These are phyloP conservation scores for Lagopus muta DNA, from an alignment of 2,113 vertebrate species.

Conservation along the genomic window DNA sequence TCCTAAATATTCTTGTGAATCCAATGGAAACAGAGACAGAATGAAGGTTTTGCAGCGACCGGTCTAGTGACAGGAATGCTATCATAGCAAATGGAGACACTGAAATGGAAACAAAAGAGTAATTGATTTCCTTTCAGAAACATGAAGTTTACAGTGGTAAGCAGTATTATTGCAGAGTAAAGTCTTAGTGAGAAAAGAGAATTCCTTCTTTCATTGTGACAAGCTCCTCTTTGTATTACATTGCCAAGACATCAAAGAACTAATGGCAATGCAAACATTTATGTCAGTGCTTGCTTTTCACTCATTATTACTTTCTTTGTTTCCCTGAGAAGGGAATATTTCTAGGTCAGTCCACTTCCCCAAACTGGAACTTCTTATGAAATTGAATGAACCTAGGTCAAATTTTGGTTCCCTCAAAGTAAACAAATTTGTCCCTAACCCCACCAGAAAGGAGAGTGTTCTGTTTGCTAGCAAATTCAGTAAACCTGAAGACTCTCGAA, in stretches of 20 bases:
- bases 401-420: neutral
- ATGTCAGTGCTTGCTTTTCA: neutral
- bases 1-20: slow-evolving; percentile 94
- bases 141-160: neutral
- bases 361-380: neutral
- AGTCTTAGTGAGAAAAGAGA: neutral
- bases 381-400: neutral
- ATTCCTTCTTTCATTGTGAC: neutral
- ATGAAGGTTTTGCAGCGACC: slow-evolving; percentile 84
- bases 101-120: slow-evolving; percentile 75
- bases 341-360: neutral
- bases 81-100: slow-evolving; percentile 95
- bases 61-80: slow-evolving; percentile 92
- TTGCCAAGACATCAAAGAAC: neutral
- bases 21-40: slow-evolving; percentile 89
- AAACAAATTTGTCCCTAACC: neutral
- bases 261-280: neutral
- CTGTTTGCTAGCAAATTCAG: neutral
- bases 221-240: neutral
- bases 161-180: slow-evolving; percentile 20
- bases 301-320: neutral
- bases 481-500: neutral
- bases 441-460: neutral
- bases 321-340: neutral
- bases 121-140: neutral